A percentile compares a stretch with the other conserved stretches of the same genome.
Evolutionary conservation across 2,888 invertebrate species (phyloP).

Genomic region (Melolontha melolontha): DNA sequence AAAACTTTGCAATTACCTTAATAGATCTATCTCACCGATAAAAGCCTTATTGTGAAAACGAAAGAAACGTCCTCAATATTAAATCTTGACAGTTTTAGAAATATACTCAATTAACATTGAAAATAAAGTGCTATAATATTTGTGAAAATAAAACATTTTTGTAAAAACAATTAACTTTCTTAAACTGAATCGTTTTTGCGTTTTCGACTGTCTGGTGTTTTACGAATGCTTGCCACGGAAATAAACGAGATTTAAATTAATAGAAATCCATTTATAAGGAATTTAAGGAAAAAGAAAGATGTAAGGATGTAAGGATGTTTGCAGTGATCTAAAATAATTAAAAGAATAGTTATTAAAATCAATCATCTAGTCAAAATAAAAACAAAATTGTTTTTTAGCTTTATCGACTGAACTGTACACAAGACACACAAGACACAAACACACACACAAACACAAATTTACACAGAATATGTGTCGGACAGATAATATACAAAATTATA

Average conservation of each 20-base stretch:
- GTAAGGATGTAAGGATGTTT: constrained; percentile 56
- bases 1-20: no score
- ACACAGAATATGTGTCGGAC: constrained; percentile 7
- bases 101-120: not conserved
- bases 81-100: constrained; percentile 2
- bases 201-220: constrained; percentile 26
- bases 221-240: constrained; percentile 29
- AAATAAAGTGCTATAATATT: constrained; percentile 13
- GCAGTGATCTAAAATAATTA: constrained; percentile 58
- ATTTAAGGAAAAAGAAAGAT: constrained; percentile 29
- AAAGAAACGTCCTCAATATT: not conserved
- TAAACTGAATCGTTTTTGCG: not conserved
- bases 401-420: constrained; percentile 41
- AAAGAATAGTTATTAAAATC: constrained; percentile 23
- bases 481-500: constrained; percentile 5
- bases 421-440: constrained; percentile 11
- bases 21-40: no score
- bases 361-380: constrained; percentile 41
- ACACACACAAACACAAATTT: not conserved
- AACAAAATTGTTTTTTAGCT: constrained; percentile 39
- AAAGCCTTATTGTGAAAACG: no score
- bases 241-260: not conserved
- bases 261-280: not conserved
- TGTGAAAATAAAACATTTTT: not conserved
- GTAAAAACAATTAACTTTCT: constrained; percentile 9